Conservation (phyloP, 2,797 vertebrate genomes). For the Rhynchonycteris naso region DNA sequence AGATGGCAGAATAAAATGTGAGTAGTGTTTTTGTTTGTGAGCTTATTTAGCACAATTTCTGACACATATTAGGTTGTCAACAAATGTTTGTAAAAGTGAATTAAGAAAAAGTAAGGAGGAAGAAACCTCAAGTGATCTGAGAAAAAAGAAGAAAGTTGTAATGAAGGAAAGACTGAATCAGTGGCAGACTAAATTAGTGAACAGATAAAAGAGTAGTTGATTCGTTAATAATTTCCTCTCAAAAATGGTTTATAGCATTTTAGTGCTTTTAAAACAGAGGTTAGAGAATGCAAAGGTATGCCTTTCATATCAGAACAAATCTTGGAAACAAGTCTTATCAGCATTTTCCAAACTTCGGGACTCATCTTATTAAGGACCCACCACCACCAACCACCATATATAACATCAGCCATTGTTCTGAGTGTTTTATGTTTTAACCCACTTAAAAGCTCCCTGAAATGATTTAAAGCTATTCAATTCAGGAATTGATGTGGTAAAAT, state of each 20-base stretch:
- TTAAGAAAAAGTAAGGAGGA: background rate
- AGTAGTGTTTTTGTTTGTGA: background rate
- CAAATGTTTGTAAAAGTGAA: slow-evolving; percentile 10
- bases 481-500: slow-evolving; percentile 30
- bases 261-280: slow-evolving; percentile 72
- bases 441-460: slow-evolving; percentile 50
- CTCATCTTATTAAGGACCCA: background rate
- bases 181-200: background rate
- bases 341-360: background rate
- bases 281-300: slow-evolving; percentile 50
- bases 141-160: background rate
- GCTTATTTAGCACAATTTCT: background rate
- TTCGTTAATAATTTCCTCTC: slow-evolving; percentile 31
- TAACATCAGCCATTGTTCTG: slow-evolving; percentile 7
- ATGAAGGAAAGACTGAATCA: background rate
- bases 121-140: background rate
- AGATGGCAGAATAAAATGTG: background rate
- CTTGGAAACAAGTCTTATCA: slow-evolving; percentile 66
- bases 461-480: background rate
- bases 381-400: no score
- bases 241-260: slow-evolving; percentile 33
- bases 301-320: slow-evolving; percentile 59
- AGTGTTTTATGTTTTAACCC: background rate
- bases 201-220: background rate
- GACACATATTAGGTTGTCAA: background rate